Conservation (phyloP, 1,140 invertebrate species). For the Leptinotarsa texana region DNA sequence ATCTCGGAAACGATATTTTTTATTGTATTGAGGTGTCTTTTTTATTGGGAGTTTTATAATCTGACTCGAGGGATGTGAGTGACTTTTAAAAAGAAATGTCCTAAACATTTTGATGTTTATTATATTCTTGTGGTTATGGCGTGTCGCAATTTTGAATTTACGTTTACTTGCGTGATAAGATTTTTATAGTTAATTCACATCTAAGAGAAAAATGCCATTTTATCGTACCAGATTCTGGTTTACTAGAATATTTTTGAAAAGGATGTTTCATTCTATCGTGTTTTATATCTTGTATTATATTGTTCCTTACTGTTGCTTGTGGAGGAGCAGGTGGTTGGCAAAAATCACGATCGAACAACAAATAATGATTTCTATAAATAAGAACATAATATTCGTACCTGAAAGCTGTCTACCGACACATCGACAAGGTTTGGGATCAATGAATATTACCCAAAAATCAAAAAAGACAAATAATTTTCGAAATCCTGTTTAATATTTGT, state of each 20-base stretch:
- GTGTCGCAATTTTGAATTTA: conserved; percentile 46
- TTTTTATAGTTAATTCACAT: conserved; percentile 47
- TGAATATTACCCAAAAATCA: no score
- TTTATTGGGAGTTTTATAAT: conserved; percentile 51
- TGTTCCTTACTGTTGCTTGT: no score
- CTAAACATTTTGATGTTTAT: conserved; percentile 48
- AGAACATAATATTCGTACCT: no score
- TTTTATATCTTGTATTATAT: no score
- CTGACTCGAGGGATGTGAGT: conserved; percentile 41
- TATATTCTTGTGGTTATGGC: conserved; percentile 49
- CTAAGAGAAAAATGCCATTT: conserved; percentile 37
- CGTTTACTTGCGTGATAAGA: conserved; percentile 44
- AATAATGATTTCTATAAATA: no score
- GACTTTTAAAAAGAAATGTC: conserved; percentile 50
- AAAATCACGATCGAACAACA: no score
- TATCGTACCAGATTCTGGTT: background rate
- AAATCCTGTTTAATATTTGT: no score
- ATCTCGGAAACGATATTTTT: conserved; percentile 44
- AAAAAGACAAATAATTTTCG: no score
- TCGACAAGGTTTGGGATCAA: no score
- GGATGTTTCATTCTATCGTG: background rate
- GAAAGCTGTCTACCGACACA: no score
- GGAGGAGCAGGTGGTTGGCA: no score
- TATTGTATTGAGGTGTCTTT: conserved; percentile 50
- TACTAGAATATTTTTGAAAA: conserved; percentile 11